Evolutionary conservation across 1,140 invertebrate species (phyloP).

Genomic region (Acyrthosiphon pisum): DNA sequence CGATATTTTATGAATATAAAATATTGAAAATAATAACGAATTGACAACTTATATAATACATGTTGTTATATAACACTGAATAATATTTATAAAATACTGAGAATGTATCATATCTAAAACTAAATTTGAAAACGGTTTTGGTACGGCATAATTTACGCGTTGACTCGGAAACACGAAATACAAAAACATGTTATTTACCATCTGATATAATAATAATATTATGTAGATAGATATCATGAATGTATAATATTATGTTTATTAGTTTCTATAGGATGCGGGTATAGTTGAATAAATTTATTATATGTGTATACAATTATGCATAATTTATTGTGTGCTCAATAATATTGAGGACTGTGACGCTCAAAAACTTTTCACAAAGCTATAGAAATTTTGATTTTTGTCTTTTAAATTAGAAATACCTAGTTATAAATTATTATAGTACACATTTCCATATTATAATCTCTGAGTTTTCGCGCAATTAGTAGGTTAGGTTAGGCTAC

Average conservation of each 20-base stretch:
- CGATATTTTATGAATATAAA: not conserved
- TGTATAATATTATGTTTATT: conserved; percentile 1
- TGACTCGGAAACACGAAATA: not conserved
- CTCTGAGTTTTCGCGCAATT: too few relatives aligned
- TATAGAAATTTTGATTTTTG: not conserved
- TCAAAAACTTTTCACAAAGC: not conserved
- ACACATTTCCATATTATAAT: too few relatives aligned
- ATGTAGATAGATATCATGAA: not conserved
- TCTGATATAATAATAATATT: not conserved
- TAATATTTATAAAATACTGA: not conserved
- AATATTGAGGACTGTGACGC: not conserved
- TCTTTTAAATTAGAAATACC: too few relatives aligned
- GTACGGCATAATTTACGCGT: not conserved
- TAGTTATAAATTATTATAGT: too few relatives aligned
- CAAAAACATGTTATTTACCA: not conserved
- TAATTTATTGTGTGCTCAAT: not conserved
- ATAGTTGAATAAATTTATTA: not conserved
- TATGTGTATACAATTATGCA: not conserved
- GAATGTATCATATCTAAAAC: not conserved
- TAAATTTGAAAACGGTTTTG: not conserved
- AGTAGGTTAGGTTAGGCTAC: too few relatives aligned
- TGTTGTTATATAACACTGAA: not conserved
- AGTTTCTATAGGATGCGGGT: not conserved
- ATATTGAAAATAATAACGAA: not conserved
- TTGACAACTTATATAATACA: not conserved